phyloP scores from a whole-genome alignment of 2,113 vertebrate genomes.

The Sula dactylatra region DNA sequence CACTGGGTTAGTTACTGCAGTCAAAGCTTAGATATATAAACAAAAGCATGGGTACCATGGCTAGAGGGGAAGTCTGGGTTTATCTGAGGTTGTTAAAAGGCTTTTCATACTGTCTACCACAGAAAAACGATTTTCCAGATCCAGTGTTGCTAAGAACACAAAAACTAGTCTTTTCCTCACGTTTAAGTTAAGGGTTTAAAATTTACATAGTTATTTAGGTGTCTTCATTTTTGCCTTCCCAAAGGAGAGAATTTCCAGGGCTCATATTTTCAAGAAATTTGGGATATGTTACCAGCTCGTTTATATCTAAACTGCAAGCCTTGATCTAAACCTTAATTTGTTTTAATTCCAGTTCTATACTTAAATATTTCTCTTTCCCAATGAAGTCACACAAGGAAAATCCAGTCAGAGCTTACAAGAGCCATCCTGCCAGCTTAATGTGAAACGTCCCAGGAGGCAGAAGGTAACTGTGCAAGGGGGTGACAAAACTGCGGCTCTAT shows the following conservation, averaged over 20 bases:
- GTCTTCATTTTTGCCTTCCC: not conserved
- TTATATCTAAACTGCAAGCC: not conserved
- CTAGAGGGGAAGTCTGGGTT: not conserved
- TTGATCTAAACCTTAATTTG: not conserved
- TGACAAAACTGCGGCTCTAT: not conserved
- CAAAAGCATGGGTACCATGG: not conserved
- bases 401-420: not conserved
- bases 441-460: not conserved
- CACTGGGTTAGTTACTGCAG: not conserved
- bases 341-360: not conserved
- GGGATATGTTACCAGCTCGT: not conserved
- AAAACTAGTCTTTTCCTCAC: not conserved
- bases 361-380: not conserved
- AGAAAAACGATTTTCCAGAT: not conserved
- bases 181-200: not conserved
- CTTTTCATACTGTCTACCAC: not conserved
- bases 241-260: not conserved
- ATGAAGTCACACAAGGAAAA: not conserved
- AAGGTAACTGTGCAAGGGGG: not conserved
- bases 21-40: slow-evolving; percentile 3
- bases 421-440: not conserved
- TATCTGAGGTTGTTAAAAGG: not conserved
- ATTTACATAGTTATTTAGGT: not conserved
- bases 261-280: not conserved
- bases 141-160: not conserved